phyloP scores from a whole-genome alignment of 2,797 vertebrate species.

The Chelon auratus region DNA sequence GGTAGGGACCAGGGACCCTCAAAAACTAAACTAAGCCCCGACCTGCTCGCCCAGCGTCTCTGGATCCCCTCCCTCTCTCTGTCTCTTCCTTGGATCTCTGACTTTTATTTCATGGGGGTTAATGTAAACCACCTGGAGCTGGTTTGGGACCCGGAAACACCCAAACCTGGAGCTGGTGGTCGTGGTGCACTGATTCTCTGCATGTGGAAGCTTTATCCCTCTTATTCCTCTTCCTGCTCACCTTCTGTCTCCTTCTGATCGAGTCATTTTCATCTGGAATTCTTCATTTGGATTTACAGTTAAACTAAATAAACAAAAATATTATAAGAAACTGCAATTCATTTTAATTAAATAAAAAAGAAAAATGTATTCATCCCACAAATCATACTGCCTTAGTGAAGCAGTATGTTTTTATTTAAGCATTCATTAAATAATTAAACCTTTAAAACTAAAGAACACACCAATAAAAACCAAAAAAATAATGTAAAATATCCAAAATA shows the following conservation, averaged over 20 bases:
- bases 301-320: too few relatives aligned
- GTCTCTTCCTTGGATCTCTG: neutral
- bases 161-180: too few relatives aligned
- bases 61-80: neutral
- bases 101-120: conserved; percentile 3
- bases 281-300: too few relatives aligned
- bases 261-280: neutral
- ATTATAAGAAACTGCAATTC: too few relatives aligned
- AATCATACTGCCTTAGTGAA: too few relatives aligned
- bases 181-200: neutral
- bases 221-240: neutral
- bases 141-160: neutral
- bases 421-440: too few relatives aligned
- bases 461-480: too few relatives aligned
- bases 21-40: neutral
- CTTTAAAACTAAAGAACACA: too few relatives aligned
- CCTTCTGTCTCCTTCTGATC: neutral
- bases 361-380: too few relatives aligned
- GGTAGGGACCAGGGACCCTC: conserved; percentile 76
- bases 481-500: too few relatives aligned
- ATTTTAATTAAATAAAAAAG: too few relatives aligned
- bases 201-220: neutral
- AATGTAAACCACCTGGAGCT: neutral
- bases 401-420: too few relatives aligned
- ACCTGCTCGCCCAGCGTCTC: neutral